Evolutionary conservation across 2,797 vertebrate genomes (phyloP), one percentile per base, ranked within the genome.

Genomic region (Allobates femoralis): DNA sequence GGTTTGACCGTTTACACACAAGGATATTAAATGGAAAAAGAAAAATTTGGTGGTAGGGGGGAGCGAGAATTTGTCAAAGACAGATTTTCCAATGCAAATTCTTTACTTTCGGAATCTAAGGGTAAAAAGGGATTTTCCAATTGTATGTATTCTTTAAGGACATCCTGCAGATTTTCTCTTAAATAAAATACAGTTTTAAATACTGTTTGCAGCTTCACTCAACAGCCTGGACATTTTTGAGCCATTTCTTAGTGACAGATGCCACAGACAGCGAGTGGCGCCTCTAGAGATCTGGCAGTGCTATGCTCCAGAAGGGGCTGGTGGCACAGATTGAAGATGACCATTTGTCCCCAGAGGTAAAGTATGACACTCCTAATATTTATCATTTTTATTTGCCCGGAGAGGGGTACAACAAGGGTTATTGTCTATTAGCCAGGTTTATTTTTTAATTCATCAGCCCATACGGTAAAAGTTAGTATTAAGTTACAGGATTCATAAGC

Each of bases 201-300:
- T 18, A 23, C 30, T 37, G 19, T 37, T 69, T 69, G 7, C 7
- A 37, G 32, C 10, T 32, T 34, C 30, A 34, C 28, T 8, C 32
- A 71, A 11, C 34, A 71, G 67, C 34, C 67, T 14, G 21, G 46
- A 71, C n/a, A 41, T 41, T 71, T 32, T 69, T 23, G 19, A 19
- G 66, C 66, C 1, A 37, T 37, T 69, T 69, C 66, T 69, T 71
- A 41, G 37, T 34, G 46, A 71, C 37, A 71, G 67, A 71, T 71
- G 67, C 67, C 21, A n/a, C 67, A 41, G 32, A 69, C 67, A n/a
- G 67, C 66, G 7, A 34, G 66, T 69, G 67, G 67, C 37, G 15
- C 51, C 51, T 53, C 26, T 32, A 53, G 46, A 51, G 74, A 76
- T 55, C 51, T 76, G 74, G 37, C 67, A 71, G 67, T 71, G 67